Percentiles rank a stretch among this genome's conserved stretches.
Conservation (phyloP, 2,888 invertebrate genomes). For the Bibio marci region DNA sequence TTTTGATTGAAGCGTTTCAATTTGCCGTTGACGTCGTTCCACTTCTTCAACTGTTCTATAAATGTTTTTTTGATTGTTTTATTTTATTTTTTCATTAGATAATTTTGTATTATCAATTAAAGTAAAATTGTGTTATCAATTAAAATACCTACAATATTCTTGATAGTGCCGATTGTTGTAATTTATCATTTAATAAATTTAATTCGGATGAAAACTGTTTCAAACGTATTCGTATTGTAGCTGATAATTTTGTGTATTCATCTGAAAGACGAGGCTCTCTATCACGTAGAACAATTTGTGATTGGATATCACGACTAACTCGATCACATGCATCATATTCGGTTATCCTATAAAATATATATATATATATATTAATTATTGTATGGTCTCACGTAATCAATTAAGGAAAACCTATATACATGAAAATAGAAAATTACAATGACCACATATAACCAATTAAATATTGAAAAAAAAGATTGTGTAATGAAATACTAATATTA, state of each 20-base stretch:
- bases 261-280: constrained; percentile 33
- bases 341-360: constrained; percentile 40
- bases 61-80: background rate
- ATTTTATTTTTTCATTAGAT: background rate
- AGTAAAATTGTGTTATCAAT: too few relatives aligned
- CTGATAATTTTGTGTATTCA: constrained; percentile 39
- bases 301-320: constrained; percentile 42
- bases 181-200: constrained; percentile 36
- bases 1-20: constrained; percentile 42
- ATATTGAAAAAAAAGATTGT: too few relatives aligned
- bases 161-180: constrained; percentile 30
- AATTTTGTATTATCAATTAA: too few relatives aligned
- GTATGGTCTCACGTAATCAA: too few relatives aligned
- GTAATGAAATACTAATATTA: too few relatives aligned
- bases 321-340: constrained; percentile 50
- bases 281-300: constrained; percentile 38
- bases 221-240: constrained; percentile 37
- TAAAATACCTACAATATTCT: constrained; percentile 22
- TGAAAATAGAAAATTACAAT: too few relatives aligned
- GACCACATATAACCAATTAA: too few relatives aligned
- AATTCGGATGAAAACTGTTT: constrained; percentile 45
- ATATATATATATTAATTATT: too few relatives aligned
- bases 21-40: constrained; percentile 39
- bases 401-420: too few relatives aligned
- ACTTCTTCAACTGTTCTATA: constrained; percentile 41